A percentile compares a stretch with the other conserved stretches of the same genome.
These are phyloP conservation scores for Thalassarche chlororhynchos DNA, from an alignment of 2,113 vertebrate species.

Conservation along the genomic window DNA sequence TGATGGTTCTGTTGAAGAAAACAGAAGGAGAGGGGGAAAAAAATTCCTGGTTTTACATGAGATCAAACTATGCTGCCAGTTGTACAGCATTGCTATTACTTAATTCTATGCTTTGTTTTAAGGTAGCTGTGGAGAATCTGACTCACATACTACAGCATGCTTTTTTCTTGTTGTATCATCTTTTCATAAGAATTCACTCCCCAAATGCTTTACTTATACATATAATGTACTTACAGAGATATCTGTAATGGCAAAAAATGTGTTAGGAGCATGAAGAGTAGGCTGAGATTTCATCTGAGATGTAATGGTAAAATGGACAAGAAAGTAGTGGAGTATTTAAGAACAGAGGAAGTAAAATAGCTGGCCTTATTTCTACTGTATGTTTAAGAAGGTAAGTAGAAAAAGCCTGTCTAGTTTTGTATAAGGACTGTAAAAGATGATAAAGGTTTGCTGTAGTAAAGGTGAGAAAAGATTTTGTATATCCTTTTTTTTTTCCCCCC, in stretches of 20 bases:
- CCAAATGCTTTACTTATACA: background rate
- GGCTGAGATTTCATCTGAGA: background rate
- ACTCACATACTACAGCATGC: background rate
- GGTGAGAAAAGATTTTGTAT: background rate
- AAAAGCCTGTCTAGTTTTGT: background rate
- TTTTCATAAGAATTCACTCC: background rate
- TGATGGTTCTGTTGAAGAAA: background rate
- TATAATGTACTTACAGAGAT: background rate
- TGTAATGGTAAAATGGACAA: background rate
- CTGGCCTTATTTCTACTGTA: background rate
- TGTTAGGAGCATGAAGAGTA: background rate
- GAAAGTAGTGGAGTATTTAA: background rate
- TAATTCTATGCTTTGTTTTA: background rate
- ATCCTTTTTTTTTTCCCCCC: accelerated
- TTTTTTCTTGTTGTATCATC: background rate
- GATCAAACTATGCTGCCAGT: background rate
- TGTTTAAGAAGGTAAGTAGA: background rate
- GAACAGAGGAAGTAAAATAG: background rate
- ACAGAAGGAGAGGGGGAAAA: background rate
- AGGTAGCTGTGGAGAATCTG: background rate
- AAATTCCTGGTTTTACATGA: background rate
- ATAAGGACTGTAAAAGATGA: background rate
- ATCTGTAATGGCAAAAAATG: background rate
- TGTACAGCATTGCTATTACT: background rate
- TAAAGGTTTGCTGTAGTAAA: background rate